Percentiles rank a stretch among this genome's conserved stretches.
These are phyloP conservation scores for Bellardia pandia DNA, from an alignment of 2,888 invertebrate genomes.

Conservation along the genomic window DNA sequence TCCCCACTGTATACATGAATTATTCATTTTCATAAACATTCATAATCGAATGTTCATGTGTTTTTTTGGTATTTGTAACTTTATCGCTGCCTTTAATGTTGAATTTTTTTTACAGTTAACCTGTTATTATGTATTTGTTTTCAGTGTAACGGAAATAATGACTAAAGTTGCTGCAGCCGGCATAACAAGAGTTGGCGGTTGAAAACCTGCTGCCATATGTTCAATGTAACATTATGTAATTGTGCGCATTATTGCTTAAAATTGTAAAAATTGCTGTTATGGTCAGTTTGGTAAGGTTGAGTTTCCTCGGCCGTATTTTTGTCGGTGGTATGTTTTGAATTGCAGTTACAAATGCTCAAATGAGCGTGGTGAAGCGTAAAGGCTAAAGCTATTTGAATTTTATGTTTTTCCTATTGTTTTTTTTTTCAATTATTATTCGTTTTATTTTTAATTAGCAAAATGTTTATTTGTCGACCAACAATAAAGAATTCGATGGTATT, in stretches of 20 bases:
- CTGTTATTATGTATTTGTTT: background rate
- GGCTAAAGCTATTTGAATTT: background rate
- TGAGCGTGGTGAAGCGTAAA: background rate
- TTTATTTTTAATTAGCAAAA: background rate
- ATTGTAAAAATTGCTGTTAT: background rate
- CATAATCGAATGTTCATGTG: too few relatives aligned
- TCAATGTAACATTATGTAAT: background rate
- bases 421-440: background rate
- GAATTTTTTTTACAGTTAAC: background rate
- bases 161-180: background rate
- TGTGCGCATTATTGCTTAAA: slow-evolving; percentile 24
- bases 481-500: background rate
- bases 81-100: background rate
- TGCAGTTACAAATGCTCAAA: background rate
- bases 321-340: background rate
- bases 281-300: background rate
- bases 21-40: background rate
- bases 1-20: background rate
- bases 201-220: background rate
- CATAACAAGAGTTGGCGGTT: background rate
- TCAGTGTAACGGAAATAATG: background rate
- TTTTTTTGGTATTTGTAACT: too few relatives aligned
- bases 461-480: background rate
- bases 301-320: background rate
- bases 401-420: background rate